Conservation (phyloP, 2,797 vertebrate species). For the Tolypeutes matacus region DNA sequence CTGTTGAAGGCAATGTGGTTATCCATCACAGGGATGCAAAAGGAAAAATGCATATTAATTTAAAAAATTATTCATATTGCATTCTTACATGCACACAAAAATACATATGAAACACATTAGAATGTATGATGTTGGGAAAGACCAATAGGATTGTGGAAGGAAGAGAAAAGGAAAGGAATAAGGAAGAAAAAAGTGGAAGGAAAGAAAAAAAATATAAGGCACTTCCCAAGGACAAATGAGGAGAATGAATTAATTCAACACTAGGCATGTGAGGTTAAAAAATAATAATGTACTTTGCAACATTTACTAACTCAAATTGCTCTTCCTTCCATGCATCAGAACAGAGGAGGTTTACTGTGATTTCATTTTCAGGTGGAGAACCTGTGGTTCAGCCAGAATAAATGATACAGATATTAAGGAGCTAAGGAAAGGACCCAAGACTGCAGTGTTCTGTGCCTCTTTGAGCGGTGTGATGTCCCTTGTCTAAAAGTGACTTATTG, state of each 20-base stretch:
- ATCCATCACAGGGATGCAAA: neutral
- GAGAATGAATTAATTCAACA: slow-evolving; percentile 2
- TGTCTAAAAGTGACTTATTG: neutral
- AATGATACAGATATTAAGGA: neutral
- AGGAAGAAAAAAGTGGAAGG: neutral
- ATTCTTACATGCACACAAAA: neutral
- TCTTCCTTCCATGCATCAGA: neutral
- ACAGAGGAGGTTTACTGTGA: neutral
- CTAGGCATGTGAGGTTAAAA: neutral
- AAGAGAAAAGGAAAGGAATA: neutral
- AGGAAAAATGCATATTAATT: neutral
- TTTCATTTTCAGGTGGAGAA: neutral
- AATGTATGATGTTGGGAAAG: neutral
- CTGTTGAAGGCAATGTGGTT: neutral
- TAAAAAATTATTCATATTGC: neutral
- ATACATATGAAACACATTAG: neutral
- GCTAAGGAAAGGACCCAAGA: neutral
- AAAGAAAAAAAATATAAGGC: neutral
- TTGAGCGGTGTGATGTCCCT: neutral
- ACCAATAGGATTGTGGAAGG: neutral
- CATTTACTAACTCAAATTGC: neutral
- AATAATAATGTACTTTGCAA: neutral
- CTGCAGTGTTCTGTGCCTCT: accelerated
- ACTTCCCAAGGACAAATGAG: neutral
- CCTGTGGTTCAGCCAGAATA: neutral